Base-by-base conservation (phyloP, 2,113 vertebrate species). In the Aix galericulata region DNA sequence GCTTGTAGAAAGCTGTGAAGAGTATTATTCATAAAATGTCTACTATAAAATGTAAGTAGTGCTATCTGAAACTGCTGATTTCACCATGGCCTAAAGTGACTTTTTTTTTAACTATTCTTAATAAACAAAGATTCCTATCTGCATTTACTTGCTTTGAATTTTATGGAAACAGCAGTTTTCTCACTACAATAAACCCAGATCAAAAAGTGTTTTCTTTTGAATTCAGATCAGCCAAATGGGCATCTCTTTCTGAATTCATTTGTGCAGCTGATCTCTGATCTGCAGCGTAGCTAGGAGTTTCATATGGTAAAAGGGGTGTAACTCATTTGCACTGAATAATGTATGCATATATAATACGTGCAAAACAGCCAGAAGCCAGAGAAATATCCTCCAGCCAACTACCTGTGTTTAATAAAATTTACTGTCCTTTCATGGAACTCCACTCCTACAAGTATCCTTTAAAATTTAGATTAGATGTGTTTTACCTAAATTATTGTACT, bases 191-290 rank as follows among this genome's bases (percentile, higher is more conserved):
- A 50, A 78, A 50, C 55, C 20, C 62, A 90, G 82, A 93, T 88
- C 86, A 96, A 77, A 87, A 77, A 38, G 21, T 58, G 9, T 36
- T 67, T 94, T 82, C 93, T 94, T 94, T 95, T 83, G 66, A 91
- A 96, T 94, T 95, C 66, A 92, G n/a, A 95, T 90, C 62, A 56
- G 56, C 88, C 93, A 91, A 93, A 86, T 44, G 46, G 75, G 77
- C 56, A 87, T 60, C 17, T 62, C 27, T 82, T 32, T 89, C 73
- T 84, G 71, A 92, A 76, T 67, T 40, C 21, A 48, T 84, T 91
- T 74, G 78, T 29, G 52, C 38, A 38, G 5, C 66, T 46, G 42
- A 79, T 58, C 53, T 89, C 50, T 78, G 69, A 60, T 69, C n/a
- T 80, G 72, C 53, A 91, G 44, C 34, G 17, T 31, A 42, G 36